These are phyloP conservation scores for Cebidichthys violaceus DNA, from an alignment of 2,113 vertebrate species.

Conservation along the genomic window DNA sequence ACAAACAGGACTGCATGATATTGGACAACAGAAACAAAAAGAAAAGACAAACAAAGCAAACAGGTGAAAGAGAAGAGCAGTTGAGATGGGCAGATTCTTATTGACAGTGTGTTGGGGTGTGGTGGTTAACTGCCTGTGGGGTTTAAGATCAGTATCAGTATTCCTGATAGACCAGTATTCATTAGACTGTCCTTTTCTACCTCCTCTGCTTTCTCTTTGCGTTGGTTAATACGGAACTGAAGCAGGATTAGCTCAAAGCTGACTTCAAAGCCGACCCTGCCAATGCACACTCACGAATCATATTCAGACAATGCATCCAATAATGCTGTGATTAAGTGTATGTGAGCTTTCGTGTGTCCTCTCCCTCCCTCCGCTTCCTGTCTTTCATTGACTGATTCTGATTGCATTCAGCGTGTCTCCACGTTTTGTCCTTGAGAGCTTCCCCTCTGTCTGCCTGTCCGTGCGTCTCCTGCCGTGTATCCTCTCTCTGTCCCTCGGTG, in stretches of 20 bases:
- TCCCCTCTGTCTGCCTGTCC: conserved; percentile 50
- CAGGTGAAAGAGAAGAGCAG: background rate
- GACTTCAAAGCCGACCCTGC: conserved; percentile 54
- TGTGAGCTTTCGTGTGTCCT: conserved; percentile 17
- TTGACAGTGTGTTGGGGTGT: conserved; percentile 45
- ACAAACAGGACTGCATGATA: background rate
- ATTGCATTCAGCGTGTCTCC: conserved; percentile 8
- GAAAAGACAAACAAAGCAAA: background rate
- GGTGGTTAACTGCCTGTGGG: conserved; percentile 42
- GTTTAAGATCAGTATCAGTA: conserved; percentile 55
- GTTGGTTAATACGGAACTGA: conserved; percentile 39
- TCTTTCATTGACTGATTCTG: conserved; percentile 21
- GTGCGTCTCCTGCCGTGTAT: conserved; percentile 33
- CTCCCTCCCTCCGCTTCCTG: conserved; percentile 52
- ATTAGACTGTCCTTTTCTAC: conserved; percentile 22
- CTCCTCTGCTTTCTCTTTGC: conserved; percentile 27
- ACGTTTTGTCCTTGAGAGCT: conserved; percentile 72
- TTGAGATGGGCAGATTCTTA: conserved; percentile 14
- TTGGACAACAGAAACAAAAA: background rate
- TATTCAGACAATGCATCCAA: conserved; percentile 8
- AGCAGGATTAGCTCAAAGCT: conserved; percentile 64
- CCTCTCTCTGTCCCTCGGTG: conserved; percentile 57
- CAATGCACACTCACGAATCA: conserved; percentile 32
- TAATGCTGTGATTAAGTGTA: conserved; percentile 44
- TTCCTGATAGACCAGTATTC: conserved; percentile 45